Evolutionary conservation across 2,797 vertebrate species (phyloP).

Genomic region (Bryconaethiops microstoma): DNA sequence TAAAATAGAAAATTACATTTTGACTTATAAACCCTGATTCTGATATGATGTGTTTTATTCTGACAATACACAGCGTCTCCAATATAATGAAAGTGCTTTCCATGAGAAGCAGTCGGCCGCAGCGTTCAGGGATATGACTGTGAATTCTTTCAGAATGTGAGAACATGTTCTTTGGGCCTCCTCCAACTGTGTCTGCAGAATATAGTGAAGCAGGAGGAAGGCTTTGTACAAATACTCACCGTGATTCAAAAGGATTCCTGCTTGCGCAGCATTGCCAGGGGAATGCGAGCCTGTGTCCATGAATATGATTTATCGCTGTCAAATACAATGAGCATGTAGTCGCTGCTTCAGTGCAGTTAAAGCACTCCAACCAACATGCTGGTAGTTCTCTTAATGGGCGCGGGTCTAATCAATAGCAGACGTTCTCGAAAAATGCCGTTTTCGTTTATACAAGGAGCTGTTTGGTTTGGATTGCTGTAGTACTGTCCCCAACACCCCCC

Average conservation of each 20-base stretch:
- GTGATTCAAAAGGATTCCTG: constrained; percentile 55
- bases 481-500: constrained; percentile 32
- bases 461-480: constrained; percentile 53
- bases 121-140: background rate
- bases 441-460: constrained; percentile 39
- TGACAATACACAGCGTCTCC: constrained; percentile 3
- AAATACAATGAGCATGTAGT: constrained; percentile 62
- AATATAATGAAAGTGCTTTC: background rate
- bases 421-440: constrained; percentile 41
- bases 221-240: constrained; percentile 62
- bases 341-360: constrained; percentile 61
- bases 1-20: too few species aligned
- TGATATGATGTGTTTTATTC: background rate
- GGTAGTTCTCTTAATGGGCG: constrained; percentile 53
- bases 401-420: constrained; percentile 69
- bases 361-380: constrained; percentile 54
- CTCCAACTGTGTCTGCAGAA: constrained; percentile 49
- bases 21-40: background rate
- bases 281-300: constrained; percentile 64
- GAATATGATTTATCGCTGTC: constrained; percentile 70
- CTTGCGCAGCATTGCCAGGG: constrained; percentile 58
- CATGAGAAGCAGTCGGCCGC: background rate
- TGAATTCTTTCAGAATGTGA: constrained; percentile 53
- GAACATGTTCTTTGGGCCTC: constrained; percentile 58
- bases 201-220: constrained; percentile 54